These are phyloP conservation scores for Odontocerum albicorne DNA, from an alignment of 2,888 invertebrate genomes.

Conservation along the genomic window DNA sequence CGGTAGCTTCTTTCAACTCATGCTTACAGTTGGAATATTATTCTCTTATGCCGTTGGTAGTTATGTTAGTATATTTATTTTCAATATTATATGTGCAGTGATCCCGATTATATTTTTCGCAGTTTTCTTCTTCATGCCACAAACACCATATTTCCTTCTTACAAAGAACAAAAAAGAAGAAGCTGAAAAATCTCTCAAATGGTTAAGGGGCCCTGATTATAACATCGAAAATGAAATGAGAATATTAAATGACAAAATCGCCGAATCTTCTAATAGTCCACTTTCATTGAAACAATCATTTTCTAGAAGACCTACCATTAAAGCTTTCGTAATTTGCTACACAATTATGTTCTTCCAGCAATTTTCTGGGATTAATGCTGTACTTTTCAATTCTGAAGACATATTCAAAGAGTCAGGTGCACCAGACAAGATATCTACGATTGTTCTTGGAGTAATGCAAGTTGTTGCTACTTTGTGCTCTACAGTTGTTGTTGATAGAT, in stretches of 20 bases:
- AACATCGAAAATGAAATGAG: constrained; percentile 67
- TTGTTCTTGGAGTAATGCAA: constrained; percentile 84
- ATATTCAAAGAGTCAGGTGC: constrained; percentile 73
- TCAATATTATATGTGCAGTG: constrained; percentile 67
- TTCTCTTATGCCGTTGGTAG: constrained; percentile 72
- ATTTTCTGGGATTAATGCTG: constrained; percentile 80
- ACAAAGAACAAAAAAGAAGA: constrained; percentile 64
- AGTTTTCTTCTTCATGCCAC: constrained; percentile 83
- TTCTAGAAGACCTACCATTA: constrained; percentile 62
- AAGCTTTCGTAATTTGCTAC: constrained; percentile 70
- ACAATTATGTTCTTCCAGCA: constrained; percentile 91
- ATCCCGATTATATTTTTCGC: constrained; percentile 70
- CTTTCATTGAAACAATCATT: constrained; percentile 60
- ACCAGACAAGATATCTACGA: constrained; percentile 62
- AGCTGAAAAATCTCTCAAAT: constrained; percentile 69
- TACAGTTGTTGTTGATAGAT: constrained; percentile 75
- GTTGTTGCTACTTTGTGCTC: constrained; percentile 74
- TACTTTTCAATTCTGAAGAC: constrained; percentile 74
- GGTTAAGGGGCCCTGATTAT: constrained; percentile 73
- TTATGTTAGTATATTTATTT: constrained; percentile 55
- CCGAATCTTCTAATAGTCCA: constrained; percentile 55
- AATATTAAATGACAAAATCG: constrained; percentile 59
- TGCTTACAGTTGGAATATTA: constrained; percentile 82
- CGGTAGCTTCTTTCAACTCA: constrained; percentile 86
- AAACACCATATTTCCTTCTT: constrained; percentile 76